These are phyloP conservation scores for Tichodroma muraria DNA, from an alignment of 2,113 vertebrate species.

Conservation along the genomic window DNA sequence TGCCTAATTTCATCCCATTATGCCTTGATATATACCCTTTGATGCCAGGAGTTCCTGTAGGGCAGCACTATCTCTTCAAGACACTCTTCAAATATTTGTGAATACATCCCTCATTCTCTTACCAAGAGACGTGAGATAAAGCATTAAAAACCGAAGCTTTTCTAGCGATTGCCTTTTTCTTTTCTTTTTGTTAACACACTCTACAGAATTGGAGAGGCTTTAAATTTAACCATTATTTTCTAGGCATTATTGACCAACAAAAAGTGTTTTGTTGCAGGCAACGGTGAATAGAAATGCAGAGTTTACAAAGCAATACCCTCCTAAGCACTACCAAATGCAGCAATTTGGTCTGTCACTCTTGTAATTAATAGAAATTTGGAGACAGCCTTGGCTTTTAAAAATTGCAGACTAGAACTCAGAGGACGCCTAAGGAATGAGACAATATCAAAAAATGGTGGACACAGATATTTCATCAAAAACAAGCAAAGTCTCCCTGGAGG, in stretches of 20 bases:
- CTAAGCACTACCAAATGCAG: neutral
- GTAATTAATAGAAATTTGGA: neutral
- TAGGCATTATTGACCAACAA: neutral
- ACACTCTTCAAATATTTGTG: neutral
- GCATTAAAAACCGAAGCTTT: neutral
- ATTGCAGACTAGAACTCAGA: neutral
- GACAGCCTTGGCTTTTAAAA: neutral
- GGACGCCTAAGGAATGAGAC: neutral
- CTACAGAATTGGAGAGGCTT: neutral
- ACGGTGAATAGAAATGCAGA: neutral
- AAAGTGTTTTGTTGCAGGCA: neutral
- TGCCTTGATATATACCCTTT: neutral
- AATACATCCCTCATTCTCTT: neutral
- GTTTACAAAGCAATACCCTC: neutral
- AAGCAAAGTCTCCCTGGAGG: neutral
- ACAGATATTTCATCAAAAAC: neutral
- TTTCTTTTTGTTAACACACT: neutral
- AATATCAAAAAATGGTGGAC: neutral
- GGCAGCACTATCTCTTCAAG: neutral
- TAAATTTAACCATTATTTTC: slow-evolving; percentile 2
- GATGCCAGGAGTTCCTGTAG: neutral
- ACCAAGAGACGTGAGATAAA: neutral
- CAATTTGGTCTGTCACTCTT: neutral
- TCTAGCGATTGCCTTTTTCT: neutral
- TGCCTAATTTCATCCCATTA: neutral